These are phyloP conservation scores for Anodontia alba DNA, from an alignment of 2,888 invertebrate species.

Conservation along the genomic window DNA sequence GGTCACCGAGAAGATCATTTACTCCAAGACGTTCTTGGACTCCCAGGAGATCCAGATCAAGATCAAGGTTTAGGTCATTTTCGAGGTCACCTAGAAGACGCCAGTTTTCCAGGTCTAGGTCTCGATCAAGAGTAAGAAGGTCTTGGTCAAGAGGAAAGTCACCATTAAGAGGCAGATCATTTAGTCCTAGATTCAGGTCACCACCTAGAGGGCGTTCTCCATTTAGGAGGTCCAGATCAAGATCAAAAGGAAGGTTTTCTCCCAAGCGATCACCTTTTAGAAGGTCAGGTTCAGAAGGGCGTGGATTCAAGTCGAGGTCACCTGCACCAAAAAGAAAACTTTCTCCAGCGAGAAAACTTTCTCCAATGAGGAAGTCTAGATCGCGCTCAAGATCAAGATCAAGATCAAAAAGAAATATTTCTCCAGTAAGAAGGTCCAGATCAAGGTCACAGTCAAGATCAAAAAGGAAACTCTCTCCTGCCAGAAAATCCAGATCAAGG, in stretches of 20 bases:
- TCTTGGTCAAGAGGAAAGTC: constrained; percentile 55
- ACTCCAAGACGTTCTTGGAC: constrained; percentile 49
- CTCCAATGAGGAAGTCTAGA: constrained; percentile 28
- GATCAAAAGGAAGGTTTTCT: constrained; percentile 27
- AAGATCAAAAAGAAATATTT: background rate
- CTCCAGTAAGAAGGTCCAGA: constrained; percentile 36
- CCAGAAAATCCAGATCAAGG: constrained; percentile 23
- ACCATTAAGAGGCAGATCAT: constrained; percentile 28
- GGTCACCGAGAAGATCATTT: constrained; percentile 59
- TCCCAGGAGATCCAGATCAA: constrained; percentile 58
- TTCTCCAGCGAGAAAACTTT: constrained; percentile 21
- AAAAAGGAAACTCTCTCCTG: constrained; percentile 24
- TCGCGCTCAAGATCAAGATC: constrained; percentile 22
- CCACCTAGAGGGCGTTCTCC: constrained; percentile 29
- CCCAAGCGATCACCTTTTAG: constrained; percentile 24
- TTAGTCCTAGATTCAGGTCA: constrained; percentile 53
- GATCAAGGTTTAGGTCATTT: constrained; percentile 49
- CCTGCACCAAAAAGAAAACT: constrained; percentile 28
- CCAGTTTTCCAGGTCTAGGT: constrained; percentile 52
- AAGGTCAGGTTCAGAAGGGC: constrained; percentile 27
- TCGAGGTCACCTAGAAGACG: constrained; percentile 53
- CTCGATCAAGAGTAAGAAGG: constrained; percentile 56
- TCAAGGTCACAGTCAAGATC: constrained; percentile 38
- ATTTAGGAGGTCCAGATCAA: constrained; percentile 45
- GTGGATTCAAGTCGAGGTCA: constrained; percentile 28